phyloP scores from a whole-genome alignment of 2,797 vertebrate genomes.

The Philypnodon macrostomus region DNA sequence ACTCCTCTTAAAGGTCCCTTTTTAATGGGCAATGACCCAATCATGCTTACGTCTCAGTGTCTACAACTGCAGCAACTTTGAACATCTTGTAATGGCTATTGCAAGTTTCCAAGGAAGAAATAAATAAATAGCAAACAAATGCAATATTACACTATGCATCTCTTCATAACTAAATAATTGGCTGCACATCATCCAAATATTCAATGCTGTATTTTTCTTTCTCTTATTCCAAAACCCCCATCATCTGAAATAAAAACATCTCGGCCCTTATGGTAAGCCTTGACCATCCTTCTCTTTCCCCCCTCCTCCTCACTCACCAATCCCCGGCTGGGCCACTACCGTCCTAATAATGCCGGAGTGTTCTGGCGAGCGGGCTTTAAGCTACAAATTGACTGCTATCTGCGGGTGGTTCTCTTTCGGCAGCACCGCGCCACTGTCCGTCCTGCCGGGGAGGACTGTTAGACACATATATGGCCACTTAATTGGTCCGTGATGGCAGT shows the following conservation, averaged over 20 bases:
- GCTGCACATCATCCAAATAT: no score
- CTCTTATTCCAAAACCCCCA: neutral
- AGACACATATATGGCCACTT: slow-evolving; percentile 80
- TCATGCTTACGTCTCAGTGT: no score
- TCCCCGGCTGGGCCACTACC: slow-evolving; percentile 61
- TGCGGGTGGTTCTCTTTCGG: slow-evolving; percentile 43
- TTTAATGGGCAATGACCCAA: no score
- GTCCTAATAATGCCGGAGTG: slow-evolving; percentile 73
- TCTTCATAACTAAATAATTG: no score
- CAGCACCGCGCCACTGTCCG: slow-evolving; percentile 51
- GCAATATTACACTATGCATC: no score
- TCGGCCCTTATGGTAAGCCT: slow-evolving; percentile 17
- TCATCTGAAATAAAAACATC: slow-evolving; percentile 7
- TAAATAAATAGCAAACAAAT: no score
- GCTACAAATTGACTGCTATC: slow-evolving; percentile 76
- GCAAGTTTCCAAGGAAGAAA: no score
- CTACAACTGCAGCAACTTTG: no score
- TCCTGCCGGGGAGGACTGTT: slow-evolving; percentile 72
- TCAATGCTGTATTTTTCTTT: neutral
- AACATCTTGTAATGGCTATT: no score
- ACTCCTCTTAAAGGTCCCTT: no score
- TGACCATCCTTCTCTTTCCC: slow-evolving; percentile 15
- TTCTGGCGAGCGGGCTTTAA: slow-evolving; percentile 72
- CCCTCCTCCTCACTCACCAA: slow-evolving; percentile 38
- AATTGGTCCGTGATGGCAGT: slow-evolving; percentile 82